Conservation (phyloP, 35 echinoderm and acorn worm genomes). For the Ophiothrix spiculata region DNA sequence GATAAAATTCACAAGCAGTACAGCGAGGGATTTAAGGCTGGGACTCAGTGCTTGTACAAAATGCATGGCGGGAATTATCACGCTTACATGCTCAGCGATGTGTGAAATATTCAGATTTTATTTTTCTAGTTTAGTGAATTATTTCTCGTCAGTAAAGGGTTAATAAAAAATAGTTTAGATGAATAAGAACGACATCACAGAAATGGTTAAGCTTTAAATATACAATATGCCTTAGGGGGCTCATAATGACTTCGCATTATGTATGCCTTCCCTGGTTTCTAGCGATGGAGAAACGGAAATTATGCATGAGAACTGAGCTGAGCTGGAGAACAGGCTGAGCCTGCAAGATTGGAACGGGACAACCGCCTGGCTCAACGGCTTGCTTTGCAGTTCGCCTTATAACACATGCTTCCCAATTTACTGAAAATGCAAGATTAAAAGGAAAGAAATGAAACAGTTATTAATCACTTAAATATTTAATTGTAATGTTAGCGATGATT, state of each 20-base stretch:
- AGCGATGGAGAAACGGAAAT: background rate
- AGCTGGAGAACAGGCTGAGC: background rate
- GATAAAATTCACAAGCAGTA: no score
- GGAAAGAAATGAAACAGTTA: background rate
- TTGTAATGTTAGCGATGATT: conserved; percentile 12
- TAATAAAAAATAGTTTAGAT: no score
- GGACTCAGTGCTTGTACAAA: no score
- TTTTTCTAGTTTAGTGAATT: background rate
- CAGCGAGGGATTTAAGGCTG: no score
- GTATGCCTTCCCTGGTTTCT: background rate
- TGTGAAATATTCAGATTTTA: no score
- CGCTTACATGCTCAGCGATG: no score
- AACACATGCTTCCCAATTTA: background rate
- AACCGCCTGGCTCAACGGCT: no score
- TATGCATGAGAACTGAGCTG: background rate
- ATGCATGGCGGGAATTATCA: no score
- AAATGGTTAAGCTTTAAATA: conserved; percentile 3
- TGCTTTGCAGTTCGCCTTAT: background rate
- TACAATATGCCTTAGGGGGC: background rate
- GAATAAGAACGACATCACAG: no score
- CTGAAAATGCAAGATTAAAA: background rate
- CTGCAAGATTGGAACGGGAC: no score
- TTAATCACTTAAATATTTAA: conserved; percentile 11
- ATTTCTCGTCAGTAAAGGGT: background rate
- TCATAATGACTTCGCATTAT: conserved; percentile 4